These are phyloP conservation scores for Lasioglossum villosulum DNA, from an alignment of 2,888 invertebrate genomes.

Conservation along the genomic window DNA sequence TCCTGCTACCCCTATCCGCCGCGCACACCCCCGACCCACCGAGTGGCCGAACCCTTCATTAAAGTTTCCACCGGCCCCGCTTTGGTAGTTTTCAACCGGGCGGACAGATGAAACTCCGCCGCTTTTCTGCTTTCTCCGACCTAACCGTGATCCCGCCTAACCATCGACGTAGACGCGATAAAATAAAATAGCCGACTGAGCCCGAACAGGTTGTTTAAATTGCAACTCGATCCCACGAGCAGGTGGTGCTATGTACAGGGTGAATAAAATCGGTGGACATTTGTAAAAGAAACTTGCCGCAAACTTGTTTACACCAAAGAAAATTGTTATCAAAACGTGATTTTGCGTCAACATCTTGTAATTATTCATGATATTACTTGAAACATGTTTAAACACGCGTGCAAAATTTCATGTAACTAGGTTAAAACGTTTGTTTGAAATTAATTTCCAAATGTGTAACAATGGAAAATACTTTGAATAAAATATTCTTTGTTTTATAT, in stretches of 20 bases:
- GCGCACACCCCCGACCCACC: conserved; percentile 16
- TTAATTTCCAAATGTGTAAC: not conserved
- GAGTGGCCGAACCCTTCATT: conserved; percentile 68
- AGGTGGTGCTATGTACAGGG: not conserved
- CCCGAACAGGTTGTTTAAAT: conserved; percentile 18
- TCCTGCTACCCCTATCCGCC: conserved; percentile 21
- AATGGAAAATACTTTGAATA: not conserved
- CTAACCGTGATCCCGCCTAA: conserved; percentile 34
- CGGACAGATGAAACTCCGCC: conserved; percentile 58
- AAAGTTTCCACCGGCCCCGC: conserved; percentile 70
- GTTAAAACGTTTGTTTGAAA: not conserved
- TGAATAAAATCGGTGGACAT: not conserved
- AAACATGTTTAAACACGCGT: not conserved
- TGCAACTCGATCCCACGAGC: not conserved
- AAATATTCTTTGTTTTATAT: not conserved
- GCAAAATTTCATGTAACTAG: not conserved
- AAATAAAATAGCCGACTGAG: conserved; percentile 29
- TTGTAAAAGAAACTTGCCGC: too few species aligned
- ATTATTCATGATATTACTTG: not conserved
- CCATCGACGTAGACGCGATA: conserved; percentile 21
- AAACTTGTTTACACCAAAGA: too few species aligned
- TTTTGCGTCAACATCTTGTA: not conserved
- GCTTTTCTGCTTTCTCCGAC: conserved; percentile 21
- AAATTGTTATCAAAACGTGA: too few species aligned
- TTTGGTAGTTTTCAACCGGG: conserved; percentile 70